Evolutionary conservation across 2,888 invertebrate genomes (phyloP).

Genomic region (Carabus problematicus): DNA sequence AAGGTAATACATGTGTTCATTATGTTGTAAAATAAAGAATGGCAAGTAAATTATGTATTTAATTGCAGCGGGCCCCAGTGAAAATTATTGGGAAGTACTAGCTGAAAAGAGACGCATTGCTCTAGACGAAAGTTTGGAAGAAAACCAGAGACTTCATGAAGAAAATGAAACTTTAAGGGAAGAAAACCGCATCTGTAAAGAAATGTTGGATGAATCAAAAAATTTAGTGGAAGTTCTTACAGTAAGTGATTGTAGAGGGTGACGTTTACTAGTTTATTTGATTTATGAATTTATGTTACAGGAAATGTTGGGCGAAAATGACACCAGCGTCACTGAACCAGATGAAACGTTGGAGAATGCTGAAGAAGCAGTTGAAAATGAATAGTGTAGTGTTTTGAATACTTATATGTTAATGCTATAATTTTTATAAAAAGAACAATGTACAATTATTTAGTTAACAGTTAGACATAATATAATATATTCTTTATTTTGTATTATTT

Average conservation of each 20-base stretch:
- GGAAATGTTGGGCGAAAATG: constrained; percentile 38
- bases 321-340: constrained; percentile 7
- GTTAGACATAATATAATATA: constrained; percentile 2
- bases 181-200: constrained; percentile 71
- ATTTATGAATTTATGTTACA: constrained; percentile 30
- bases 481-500: constrained; percentile 6
- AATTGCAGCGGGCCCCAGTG: constrained; percentile 67
- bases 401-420: not conserved
- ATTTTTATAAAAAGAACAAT: not conserved
- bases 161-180: constrained; percentile 61
- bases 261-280: constrained; percentile 2
- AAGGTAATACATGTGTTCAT: constrained; percentile 53
- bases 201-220: constrained; percentile 78
- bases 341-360: constrained; percentile 1
- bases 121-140: constrained; percentile 74
- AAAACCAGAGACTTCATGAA: constrained; percentile 70
- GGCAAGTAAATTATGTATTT: not conserved
- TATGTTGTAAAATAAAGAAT: too few relatives aligned
- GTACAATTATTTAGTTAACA: not conserved
- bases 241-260: constrained; percentile 57
- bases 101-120: constrained; percentile 77
- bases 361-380: constrained; percentile 14
- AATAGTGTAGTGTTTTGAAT: not conserved
- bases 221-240: constrained; percentile 78
- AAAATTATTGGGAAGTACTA: constrained; percentile 77